Evolutionary conservation across 2,888 invertebrate species (phyloP), one percentile per base, ranked within the genome.

Genomic region (Coleophora deauratella): DNA sequence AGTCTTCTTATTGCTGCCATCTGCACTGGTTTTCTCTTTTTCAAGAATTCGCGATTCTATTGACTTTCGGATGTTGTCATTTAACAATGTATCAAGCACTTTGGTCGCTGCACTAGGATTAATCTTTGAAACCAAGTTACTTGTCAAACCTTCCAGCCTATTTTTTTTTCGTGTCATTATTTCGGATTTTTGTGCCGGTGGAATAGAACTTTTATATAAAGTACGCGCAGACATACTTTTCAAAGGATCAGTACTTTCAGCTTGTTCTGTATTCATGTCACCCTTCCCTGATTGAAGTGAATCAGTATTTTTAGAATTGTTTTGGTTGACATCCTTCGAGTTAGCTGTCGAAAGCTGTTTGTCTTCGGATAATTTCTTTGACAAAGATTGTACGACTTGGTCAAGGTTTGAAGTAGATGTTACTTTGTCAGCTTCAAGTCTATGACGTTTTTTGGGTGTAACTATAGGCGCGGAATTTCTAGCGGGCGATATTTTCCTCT

Each of bases 391-490:
- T 3, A 86, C 86, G 1, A 86, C 86, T 56, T 76, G 73, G 57
- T 86, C 84, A 43, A 87, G 66, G 42, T 69, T 78, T 7, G 78
- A 70, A 54, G 72, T 65, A 37, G 72, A 62, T 33, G 77, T 63
- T 31, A 67, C 73, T 53, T 80, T 84, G 33, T 89, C 88, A 15
- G 88, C 84, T 72, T 92, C 92, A 38, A 91, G 59, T 47, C 92
- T 77, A 59, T 92, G 92, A 0, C 92, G 84, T 59, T 93, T 93
- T 58, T 93, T 93, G 1, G 93, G 92, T 1, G 93, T 92, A 1
- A 91, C 90, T 14, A 85, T 84, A 14, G 85, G 86, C 13, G 85
- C 78, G 10, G 74, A 62, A 57, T 80, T 77, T 40, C 77, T 71
- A 30, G 72, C 49, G 9, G 77, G 78, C 6, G 77, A 75, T 27